Percentiles rank a stretch among this genome's conserved stretches.
Evolutionary conservation across 2,888 invertebrate genomes (phyloP).

Genomic region (Malthinus flaveolus): DNA sequence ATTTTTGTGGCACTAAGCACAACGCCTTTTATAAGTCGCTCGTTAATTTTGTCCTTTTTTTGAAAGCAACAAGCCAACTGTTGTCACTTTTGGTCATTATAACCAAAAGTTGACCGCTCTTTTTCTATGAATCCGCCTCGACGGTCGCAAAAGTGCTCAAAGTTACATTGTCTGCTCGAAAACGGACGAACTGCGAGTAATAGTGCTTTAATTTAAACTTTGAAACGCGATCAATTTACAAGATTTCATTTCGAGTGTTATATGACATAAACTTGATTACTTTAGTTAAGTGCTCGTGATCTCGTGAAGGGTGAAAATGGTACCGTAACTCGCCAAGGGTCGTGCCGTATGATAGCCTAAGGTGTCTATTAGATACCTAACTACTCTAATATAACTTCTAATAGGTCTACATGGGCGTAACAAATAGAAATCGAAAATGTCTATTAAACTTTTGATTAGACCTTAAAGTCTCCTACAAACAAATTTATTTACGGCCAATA

Average conservation of each 20-base stretch:
- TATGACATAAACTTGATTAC: conserved; percentile 28
- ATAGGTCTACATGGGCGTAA: conserved; percentile 29
- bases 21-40: conserved; percentile 24
- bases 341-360: conserved; percentile 35
- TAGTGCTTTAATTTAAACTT: conserved; percentile 10
- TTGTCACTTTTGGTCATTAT: conserved; percentile 21
- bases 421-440: conserved; percentile 25
- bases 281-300: conserved; percentile 27
- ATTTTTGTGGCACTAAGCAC: conserved; percentile 25
- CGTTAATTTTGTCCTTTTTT: conserved; percentile 24
- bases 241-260: conserved; percentile 21
- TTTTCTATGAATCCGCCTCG: conserved; percentile 21
- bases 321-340: conserved; percentile 29
- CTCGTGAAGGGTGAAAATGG: conserved; percentile 23
- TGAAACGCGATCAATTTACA: conserved; percentile 21
- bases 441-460: conserved; percentile 24
- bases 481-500: conserved; percentile 20
- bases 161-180: conserved; percentile 14
- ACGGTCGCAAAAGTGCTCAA: background rate
- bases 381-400: conserved; percentile 37
- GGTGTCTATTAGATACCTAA: conserved; percentile 39
- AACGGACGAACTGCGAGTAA: background rate
- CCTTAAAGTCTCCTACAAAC: conserved; percentile 7
- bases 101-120: conserved; percentile 29
- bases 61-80: conserved; percentile 22